Conservation (phyloP, 1,140 invertebrate genomes). For the Caerostris darwini region DNA sequence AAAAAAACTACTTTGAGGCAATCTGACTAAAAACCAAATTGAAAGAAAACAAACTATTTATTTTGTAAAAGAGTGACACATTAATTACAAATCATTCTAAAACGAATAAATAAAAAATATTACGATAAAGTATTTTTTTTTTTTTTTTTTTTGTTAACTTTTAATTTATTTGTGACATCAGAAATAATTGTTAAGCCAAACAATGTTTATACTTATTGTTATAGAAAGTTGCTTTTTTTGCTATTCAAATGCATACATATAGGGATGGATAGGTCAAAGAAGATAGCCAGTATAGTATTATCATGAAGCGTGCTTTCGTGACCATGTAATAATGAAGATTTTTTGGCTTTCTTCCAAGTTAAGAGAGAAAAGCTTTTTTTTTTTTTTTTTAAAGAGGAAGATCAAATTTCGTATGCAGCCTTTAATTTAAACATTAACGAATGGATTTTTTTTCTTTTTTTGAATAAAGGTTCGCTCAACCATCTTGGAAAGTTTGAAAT, state of each 20-base stretch:
- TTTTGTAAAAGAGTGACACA: no score
- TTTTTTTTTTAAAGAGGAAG: not conserved
- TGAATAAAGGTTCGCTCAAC: not conserved
- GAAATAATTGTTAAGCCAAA: not conserved
- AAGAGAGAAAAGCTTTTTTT: not conserved
- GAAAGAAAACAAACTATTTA: no score
- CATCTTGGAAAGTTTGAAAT: conserved; percentile 35
- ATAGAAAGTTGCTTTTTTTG: conserved; percentile 28
- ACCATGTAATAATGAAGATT: conserved; percentile 68
- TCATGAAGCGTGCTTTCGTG: conserved; percentile 55
- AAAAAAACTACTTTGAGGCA: no score
- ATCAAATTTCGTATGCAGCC: conserved; percentile 58
- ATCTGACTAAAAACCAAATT: no score
- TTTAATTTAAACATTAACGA: conserved; percentile 60
- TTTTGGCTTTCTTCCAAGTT: conserved; percentile 63
- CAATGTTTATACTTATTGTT: not conserved
- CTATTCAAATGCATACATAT: conserved; percentile 19
- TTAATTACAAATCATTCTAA: not conserved
- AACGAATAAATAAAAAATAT: not conserved
- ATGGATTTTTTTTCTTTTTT: conserved; percentile 24
- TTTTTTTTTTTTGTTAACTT: not conserved
- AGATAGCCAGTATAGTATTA: not conserved
- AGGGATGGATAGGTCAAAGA: conserved; percentile 12
- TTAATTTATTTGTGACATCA: not conserved
- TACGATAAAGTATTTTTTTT: not conserved